Evolutionary conservation across 2,888 invertebrate genomes (phyloP), one percentile per base, ranked within the genome.

Genomic region (Eulithis prunata): DNA sequence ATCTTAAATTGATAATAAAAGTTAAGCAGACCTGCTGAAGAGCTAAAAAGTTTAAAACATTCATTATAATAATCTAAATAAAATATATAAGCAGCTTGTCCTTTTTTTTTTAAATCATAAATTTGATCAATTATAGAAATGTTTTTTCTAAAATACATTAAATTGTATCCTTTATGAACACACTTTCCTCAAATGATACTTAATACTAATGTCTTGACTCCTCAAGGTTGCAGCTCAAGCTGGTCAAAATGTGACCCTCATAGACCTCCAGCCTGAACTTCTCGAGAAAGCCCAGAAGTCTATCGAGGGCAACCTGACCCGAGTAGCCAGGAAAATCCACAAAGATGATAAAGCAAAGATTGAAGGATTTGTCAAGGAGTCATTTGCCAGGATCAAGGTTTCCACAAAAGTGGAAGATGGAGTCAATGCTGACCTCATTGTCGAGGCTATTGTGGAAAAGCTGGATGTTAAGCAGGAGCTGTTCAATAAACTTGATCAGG

Each of bases 391-490:
- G 68, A 87, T 91, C 61, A 88, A 87, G 72, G 83, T 94, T 3
- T 93, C 95, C 0, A 95, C 96, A 0, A 94, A 95, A 77, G 77
- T 96, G 3, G 88, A 90, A 2, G 94, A 94, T 63, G 94, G 96
- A 6, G 96, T 95, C 0, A 89, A 95, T 49, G 76, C 78, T 49
- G 97, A 97, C 85, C 86, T 98, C 66, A 96, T 98, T 3, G 94
- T 98, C 12, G 98, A 98, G 88, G 98, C 98, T 0, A 97, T 98
- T 80, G 95, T 97, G 11, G 98, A 98, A 86, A 97, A 97, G 80
- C 89, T 98, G 67, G 95, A 95, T 59, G 87, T 95, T 0, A 97
- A 97, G 83, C 96, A 96, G 79, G 95, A 96, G 75, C 87, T 98
- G 5, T 98, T 98, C 80, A 93, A 94, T 66, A 93, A 93, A 69